Percentiles rank a stretch among this genome's conserved stretches.
Evolutionary conservation across 2,888 invertebrate genomes (phyloP).

Genomic region (Caenorhabditis doughertyi): DNA sequence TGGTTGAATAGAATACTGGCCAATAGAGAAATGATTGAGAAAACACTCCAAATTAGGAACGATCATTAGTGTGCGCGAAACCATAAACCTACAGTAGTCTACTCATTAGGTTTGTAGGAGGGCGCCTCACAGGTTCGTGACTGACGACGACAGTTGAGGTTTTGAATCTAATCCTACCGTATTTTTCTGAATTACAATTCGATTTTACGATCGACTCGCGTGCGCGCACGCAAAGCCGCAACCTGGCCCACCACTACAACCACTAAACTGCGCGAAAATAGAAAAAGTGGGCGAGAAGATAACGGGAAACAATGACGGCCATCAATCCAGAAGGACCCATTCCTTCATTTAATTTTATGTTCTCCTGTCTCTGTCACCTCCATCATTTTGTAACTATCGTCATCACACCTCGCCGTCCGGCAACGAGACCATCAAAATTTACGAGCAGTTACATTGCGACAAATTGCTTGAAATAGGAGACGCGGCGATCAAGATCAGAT

Average conservation of each 20-base stretch:
- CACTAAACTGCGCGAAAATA: slow-evolving; percentile 60
- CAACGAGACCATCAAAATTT: slow-evolving; percentile 60
- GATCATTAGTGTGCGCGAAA: slow-evolving; percentile 63
- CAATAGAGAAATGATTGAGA: slow-evolving; percentile 41
- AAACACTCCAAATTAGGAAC: slow-evolving; percentile 55
- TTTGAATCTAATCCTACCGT: slow-evolving; percentile 54
- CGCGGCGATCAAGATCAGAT: slow-evolving; percentile 56
- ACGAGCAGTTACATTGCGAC: slow-evolving; percentile 63
- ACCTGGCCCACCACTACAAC: slow-evolving; percentile 17
- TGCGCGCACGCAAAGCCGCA: slow-evolving; percentile 61
- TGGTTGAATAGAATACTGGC: neutral
- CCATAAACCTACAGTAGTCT: slow-evolving; percentile 63
- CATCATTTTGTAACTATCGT: slow-evolving; percentile 53
- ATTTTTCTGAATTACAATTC: slow-evolving; percentile 57
- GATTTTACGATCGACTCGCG: slow-evolving; percentile 62
- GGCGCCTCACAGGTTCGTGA: slow-evolving; percentile 54
- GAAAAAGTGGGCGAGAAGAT: slow-evolving; percentile 17
- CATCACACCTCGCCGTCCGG: slow-evolving; percentile 49
- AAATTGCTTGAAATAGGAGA: slow-evolving; percentile 48
- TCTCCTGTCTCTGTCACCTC: slow-evolving; percentile 61
- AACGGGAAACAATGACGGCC: slow-evolving; percentile 49
- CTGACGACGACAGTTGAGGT: slow-evolving; percentile 2
- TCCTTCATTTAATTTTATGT: slow-evolving; percentile 55
- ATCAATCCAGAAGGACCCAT: slow-evolving; percentile 46
- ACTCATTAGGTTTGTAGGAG: slow-evolving; percentile 39